phyloP scores from a whole-genome alignment of 2,888 invertebrate species.

The Xylota segnis region DNA sequence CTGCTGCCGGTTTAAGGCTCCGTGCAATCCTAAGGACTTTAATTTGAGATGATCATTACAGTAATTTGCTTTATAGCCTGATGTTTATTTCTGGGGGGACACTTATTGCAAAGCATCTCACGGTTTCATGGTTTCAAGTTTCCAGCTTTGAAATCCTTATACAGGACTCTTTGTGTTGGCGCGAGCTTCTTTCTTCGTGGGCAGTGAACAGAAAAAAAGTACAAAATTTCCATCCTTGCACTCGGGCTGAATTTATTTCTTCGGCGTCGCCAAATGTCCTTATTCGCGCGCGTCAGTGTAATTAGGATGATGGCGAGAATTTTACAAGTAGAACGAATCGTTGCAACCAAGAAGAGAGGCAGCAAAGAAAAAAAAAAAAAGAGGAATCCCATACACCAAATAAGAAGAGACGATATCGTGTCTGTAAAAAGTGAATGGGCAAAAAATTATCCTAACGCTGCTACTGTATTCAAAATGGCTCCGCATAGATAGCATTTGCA shows the following conservation, averaged over 20 bases:
- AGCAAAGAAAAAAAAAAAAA: not conserved
- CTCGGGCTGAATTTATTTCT: constrained; percentile 43
- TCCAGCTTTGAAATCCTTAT: constrained; percentile 5
- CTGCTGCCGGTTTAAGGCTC: not conserved
- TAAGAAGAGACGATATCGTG: constrained; percentile 31
- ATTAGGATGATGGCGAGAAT: constrained; percentile 56
- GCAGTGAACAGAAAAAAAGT: constrained; percentile 34
- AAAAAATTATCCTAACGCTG: constrained; percentile 39
- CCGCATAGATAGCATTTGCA: constrained; percentile 41
- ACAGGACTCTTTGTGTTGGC: constrained; percentile 5
- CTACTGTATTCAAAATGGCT: constrained; percentile 48
- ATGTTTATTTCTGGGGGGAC: constrained; percentile 7
- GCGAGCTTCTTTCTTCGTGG: constrained; percentile 6
- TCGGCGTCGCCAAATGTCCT: constrained; percentile 57
- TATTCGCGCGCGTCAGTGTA: constrained; percentile 30
- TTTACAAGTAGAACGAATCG: constrained; percentile 35
- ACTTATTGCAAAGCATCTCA: constrained; percentile 18
- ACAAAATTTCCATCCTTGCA: constrained; percentile 45
- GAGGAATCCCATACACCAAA: constrained; percentile 11
- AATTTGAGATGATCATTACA: constrained; percentile 47
- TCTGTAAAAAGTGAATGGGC: constrained; percentile 30
- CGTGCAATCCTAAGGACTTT: constrained; percentile 13
- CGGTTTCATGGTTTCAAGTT: constrained; percentile 21
- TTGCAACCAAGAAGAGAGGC: constrained; percentile 2
- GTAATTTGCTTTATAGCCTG: constrained; percentile 21